phyloP scores from a whole-genome alignment of 1,140 invertebrate genomes.

The Physella acuta region DNA sequence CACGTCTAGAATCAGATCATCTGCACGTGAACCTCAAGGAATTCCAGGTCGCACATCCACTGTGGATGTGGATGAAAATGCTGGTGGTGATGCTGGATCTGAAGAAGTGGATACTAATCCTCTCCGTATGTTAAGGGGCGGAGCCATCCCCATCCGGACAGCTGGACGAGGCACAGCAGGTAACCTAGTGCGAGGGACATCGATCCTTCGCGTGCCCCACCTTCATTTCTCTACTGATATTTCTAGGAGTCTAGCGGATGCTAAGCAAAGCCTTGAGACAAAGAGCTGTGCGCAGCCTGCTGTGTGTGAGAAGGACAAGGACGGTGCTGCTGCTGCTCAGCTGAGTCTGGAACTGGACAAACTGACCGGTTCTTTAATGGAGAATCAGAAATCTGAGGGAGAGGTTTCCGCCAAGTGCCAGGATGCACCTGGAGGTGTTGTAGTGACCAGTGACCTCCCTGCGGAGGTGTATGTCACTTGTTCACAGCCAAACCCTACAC shows the following conservation, averaged over 20 bases:
- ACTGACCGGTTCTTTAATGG: background rate
- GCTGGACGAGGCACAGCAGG: slow-evolving; percentile 48
- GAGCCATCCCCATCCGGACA: slow-evolving; percentile 48
- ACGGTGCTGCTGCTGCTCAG: slow-evolving; percentile 2
- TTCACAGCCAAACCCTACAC: too few species aligned
- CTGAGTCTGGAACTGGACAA: background rate
- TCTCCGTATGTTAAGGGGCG: slow-evolving; percentile 69
- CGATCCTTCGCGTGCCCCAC: slow-evolving; percentile 43
- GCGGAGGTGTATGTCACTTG: too few species aligned
- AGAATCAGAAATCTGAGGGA: background rate
- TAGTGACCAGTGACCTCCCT: too few species aligned
- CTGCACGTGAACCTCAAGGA: slow-evolving; percentile 50
- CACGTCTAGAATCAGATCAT: slow-evolving; percentile 32
- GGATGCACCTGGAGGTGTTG: too few species aligned
- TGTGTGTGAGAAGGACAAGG: too few species aligned
- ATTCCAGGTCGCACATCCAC: slow-evolving; percentile 42
- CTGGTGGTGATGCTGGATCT: slow-evolving; percentile 9
- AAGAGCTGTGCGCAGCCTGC: too few species aligned
- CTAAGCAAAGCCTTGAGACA: too few species aligned
- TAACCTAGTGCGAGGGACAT: slow-evolving; percentile 27
- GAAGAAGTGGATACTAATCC: slow-evolving; percentile 68
- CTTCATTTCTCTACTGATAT: slow-evolving; percentile 35
- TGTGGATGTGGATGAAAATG: slow-evolving; percentile 17
- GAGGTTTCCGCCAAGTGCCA: background rate
- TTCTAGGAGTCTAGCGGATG: too few species aligned